Percentiles rank a stretch among this genome's conserved stretches.
Conservation (phyloP, 2,797 vertebrate species). For the Falco cherrug region DNA sequence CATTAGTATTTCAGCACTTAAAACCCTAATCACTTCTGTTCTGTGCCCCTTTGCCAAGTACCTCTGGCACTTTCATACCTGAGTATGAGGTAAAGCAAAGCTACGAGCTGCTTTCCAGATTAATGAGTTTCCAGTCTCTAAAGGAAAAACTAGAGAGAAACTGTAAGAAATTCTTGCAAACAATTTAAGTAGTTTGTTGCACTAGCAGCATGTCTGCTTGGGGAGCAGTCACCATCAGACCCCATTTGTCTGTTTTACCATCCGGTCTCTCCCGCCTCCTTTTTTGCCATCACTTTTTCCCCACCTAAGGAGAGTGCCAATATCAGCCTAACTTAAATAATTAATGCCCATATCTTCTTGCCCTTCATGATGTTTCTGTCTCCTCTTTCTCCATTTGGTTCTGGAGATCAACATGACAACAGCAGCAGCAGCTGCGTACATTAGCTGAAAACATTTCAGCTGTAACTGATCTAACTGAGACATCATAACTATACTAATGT, state of each 20-base stretch:
- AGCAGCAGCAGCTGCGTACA: neutral
- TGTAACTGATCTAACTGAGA: constrained; percentile 15
- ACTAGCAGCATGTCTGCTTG: neutral
- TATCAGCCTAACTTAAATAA: neutral
- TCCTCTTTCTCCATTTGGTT: constrained; percentile 41
- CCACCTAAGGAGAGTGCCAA: neutral
- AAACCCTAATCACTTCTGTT: neutral
- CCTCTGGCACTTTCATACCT: neutral
- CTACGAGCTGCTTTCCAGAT: neutral
- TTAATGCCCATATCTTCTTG: neutral
- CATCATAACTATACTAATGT: neutral
- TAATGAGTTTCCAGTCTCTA: neutral
- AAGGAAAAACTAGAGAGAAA: neutral
- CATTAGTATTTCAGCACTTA: neutral
- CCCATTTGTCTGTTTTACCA: neutral
- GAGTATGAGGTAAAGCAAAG: neutral
- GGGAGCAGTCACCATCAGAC: neutral
- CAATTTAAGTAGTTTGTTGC: neutral
- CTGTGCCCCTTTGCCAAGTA: constrained; percentile 19
- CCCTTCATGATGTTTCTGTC: neutral
- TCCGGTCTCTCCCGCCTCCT: neutral
- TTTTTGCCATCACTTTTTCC: neutral
- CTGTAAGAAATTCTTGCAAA: neutral
- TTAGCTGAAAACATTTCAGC: constrained; percentile 6
- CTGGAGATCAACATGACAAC: constrained; percentile 20